Percentiles rank a stretch among this genome's conserved stretches.
Conservation (phyloP, 2,113 vertebrate species). For the Cisticola juncidis region DNA sequence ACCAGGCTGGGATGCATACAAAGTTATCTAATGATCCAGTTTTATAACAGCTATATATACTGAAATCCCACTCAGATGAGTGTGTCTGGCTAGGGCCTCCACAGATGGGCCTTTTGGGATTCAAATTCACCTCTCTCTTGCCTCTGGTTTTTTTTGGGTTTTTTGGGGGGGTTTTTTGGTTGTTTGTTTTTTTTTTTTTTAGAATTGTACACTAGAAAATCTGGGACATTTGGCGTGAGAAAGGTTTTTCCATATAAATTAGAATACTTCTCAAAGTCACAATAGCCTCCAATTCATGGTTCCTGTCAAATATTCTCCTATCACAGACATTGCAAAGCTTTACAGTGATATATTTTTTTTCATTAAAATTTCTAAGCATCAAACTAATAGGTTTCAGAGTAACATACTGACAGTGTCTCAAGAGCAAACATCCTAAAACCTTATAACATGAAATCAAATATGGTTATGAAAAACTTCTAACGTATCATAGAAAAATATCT, state of each 20-base stretch:
- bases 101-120: not conserved
- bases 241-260: not conserved
- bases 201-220: not conserved
- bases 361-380: not conserved
- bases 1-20: not conserved
- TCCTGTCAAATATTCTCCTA: not conserved
- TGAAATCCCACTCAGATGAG: not conserved
- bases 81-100: not conserved
- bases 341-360: not conserved
- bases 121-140: not conserved
- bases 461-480: not conserved
- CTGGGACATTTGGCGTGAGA: not conserved
- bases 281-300: not conserved
- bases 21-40: not conserved
- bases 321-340: not conserved
- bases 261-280: not conserved
- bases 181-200: not conserved
- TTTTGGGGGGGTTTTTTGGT: no score
- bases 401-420: not conserved
- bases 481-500: not conserved
- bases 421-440: accelerated
- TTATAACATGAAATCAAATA: not conserved
- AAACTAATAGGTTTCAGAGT: not conserved
- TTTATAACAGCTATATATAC: slow-evolving; percentile 1
- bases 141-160: not conserved